Evolutionary conservation across 2,888 invertebrate species (phyloP).

Genomic region (Sclerodermus sp.): DNA sequence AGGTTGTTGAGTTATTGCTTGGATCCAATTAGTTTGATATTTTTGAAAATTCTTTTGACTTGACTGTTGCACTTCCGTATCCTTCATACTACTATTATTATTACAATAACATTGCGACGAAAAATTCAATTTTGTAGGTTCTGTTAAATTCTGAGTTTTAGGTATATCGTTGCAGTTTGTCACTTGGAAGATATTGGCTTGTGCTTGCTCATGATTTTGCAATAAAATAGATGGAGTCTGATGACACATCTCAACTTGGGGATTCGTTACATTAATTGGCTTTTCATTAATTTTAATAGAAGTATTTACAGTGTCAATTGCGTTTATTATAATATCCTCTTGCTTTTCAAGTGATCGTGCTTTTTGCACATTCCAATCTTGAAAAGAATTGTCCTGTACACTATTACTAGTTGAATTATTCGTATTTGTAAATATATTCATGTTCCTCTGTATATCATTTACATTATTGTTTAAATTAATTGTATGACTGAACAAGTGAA

Average conservation of each 20-base stretch:
- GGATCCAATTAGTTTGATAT: constrained; percentile 50
- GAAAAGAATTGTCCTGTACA: constrained; percentile 26
- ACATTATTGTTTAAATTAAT: constrained; percentile 39
- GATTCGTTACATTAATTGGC: background rate
- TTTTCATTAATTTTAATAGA: background rate
- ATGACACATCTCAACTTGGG: background rate
- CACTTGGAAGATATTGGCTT: no score
- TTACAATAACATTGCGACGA: background rate
- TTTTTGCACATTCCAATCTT: constrained; percentile 36
- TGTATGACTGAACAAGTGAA: constrained; percentile 78
- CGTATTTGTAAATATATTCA: constrained; percentile 18
- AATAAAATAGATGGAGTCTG: no score
- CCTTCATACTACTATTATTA: constrained; percentile 9
- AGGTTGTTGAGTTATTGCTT: constrained; percentile 5
- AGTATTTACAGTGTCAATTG: background rate
- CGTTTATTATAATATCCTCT: background rate
- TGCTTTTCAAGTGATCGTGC: constrained; percentile 1
- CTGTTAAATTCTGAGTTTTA: background rate
- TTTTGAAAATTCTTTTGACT: constrained; percentile 52
- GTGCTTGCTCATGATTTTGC: no score
- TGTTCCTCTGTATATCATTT: constrained; percentile 20
- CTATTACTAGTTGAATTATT: constrained; percentile 17
- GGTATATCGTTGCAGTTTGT: background rate
- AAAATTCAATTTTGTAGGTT: background rate
- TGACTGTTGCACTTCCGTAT: constrained; percentile 10